These are phyloP conservation scores for Hyphantria cunea DNA, from an alignment of 1,140 invertebrate genomes.

Conservation along the genomic window DNA sequence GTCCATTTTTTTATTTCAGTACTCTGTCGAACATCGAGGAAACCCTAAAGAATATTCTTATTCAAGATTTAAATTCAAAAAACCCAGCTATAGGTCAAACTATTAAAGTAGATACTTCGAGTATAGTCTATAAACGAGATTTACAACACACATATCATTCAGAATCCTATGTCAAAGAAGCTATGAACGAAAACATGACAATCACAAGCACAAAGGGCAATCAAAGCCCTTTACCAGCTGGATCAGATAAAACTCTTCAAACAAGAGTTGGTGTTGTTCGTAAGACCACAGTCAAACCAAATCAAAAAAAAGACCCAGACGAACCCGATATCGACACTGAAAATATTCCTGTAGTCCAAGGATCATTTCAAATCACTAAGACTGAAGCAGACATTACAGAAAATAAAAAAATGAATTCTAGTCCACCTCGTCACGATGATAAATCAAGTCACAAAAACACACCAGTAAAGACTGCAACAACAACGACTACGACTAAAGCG, in stretches of 20 bases:
- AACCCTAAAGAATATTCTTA: conserved; percentile 84
- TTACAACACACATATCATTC: conserved; percentile 77
- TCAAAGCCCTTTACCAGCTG: conserved; percentile 50
- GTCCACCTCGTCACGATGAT: conserved; percentile 58
- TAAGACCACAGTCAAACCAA: conserved; percentile 79
- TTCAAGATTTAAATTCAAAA: conserved; percentile 85
- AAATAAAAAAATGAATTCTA: conserved; percentile 79
- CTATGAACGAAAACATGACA: conserved; percentile 69
- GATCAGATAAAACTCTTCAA: conserved; percentile 73
- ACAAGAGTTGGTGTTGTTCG: conserved; percentile 79
- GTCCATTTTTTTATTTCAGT: conserved; percentile 54
- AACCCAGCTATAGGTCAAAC: conserved; percentile 84
- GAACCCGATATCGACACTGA: conserved; percentile 81
- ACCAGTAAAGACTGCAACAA: conserved; percentile 40
- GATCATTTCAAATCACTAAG: conserved; percentile 84
- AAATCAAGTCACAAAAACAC: conserved; percentile 69
- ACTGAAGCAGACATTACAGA: conserved; percentile 84
- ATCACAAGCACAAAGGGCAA: conserved; percentile 53
- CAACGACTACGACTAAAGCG: conserved; percentile 67
- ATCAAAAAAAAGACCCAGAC: conserved; percentile 72
- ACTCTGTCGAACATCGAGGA: conserved; percentile 86
- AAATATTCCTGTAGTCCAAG: conserved; percentile 82
- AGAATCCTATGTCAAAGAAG: conserved; percentile 72
- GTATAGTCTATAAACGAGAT: conserved; percentile 85
- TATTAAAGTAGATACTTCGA: conserved; percentile 85